Percentiles rank a stretch among this genome's conserved stretches.
These are phyloP conservation scores for Austrofundulus limnaeus DNA, from an alignment of 2,113 vertebrate genomes.

Conservation along the genomic window DNA sequence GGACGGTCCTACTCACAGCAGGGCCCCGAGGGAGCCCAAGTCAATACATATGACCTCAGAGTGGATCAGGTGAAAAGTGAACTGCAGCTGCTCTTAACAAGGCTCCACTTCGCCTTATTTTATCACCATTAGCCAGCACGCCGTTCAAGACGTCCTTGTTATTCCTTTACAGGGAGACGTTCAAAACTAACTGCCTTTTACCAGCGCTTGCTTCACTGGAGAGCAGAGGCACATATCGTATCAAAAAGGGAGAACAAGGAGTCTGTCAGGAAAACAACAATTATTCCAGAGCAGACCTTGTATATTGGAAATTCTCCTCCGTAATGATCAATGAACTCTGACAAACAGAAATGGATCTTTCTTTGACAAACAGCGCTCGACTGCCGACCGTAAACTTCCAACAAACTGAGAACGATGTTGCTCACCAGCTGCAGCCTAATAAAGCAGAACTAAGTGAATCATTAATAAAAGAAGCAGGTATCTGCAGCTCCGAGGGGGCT, in stretches of 20 bases:
- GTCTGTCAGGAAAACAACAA: neutral
- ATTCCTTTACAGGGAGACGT: conserved; percentile 3
- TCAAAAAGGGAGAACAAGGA: conserved; percentile 6
- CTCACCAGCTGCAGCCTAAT: conserved; percentile 53
- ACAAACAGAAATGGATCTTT: conserved; percentile 36
- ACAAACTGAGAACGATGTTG: conserved; percentile 20
- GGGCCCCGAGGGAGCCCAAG: conserved; percentile 24
- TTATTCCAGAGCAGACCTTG: conserved; percentile 24
- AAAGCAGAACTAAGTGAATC: conserved; percentile 74
- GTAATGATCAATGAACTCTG: conserved; percentile 34
- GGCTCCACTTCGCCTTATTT: conserved; percentile 29
- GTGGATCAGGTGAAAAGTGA: conserved; percentile 29
- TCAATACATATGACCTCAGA: conserved; percentile 45
- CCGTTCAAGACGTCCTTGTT: neutral
- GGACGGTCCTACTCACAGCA: conserved; percentile 33
- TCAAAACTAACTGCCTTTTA: neutral
- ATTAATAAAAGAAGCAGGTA: conserved; percentile 76
- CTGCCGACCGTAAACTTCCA: neutral
- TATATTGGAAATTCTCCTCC: conserved; percentile 29
- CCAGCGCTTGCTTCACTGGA: conserved; percentile 1
- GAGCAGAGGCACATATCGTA: neutral
- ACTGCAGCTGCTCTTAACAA: conserved; percentile 36
- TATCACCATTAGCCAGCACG: conserved; percentile 35
- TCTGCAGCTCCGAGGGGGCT: conserved; percentile 38
- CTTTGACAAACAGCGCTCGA: conserved; percentile 11